Evolutionary conservation across 2,888 invertebrate species (phyloP), one percentile per base, ranked within the genome.

Genomic region (Melikaiella ostensackeni): DNA sequence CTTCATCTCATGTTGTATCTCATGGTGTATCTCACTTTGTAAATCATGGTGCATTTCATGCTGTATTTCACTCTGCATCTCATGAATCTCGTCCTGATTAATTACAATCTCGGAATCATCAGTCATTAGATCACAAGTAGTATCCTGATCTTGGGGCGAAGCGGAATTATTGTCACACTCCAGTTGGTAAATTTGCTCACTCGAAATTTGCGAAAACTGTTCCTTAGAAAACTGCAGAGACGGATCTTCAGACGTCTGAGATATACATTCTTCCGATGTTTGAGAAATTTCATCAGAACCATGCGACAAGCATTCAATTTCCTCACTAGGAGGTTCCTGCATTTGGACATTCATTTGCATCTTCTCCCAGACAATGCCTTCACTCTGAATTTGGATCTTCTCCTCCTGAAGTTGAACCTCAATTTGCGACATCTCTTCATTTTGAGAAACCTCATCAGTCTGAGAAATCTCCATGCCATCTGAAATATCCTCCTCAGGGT

Each of bases 181-280:
- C 4, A 77, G 38, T 24, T 81, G 75, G 35, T 80, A 80, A 16
- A 81, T 82, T 9, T 79, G 79, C 16, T 83, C 83, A 8, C 78
- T 80, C 42, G 80, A 59, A 55, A 83, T 70, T 75, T 79, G 75
- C 16, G 79, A 79, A 11, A 80, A 77, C 33, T 81, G 77, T 16
- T 86, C 87, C 2, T 85, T 86, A 1, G 84, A 81, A 0, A 88
- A 86, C 50, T 86, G 88, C 6, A 88, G 66, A 19, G 84, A 80
- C 33, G 84, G 84, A 59, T 87, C 84, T 11, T 87, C 85, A 0
- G 82, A 78, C 4, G 82, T 79, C 30, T 81, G 79, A 4, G 82
- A 75, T 8, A 78, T 75, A 73, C 85, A 85, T 30, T 86, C 85
- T 7, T 82, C 81, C 21, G 85, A 75, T 33, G 84, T 76, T 30